A percentile compares a stretch with the other conserved stretches of the same genome.
These are phyloP conservation scores for Syncerus caffer DNA, from an alignment of 2,797 vertebrate genomes.

Conservation along the genomic window DNA sequence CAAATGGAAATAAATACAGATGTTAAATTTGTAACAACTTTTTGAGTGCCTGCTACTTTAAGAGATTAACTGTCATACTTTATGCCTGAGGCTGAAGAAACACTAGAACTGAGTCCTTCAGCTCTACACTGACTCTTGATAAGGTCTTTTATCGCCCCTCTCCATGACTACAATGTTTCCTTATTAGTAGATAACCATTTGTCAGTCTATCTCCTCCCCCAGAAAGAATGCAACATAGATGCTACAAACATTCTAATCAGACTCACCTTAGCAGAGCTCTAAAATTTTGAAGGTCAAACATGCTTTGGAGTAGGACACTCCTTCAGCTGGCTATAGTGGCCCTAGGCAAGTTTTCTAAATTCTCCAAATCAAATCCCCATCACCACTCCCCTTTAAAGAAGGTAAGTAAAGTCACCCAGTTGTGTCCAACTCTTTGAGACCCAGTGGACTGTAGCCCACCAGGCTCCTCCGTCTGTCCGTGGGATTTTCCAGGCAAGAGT, in stretches of 20 bases:
- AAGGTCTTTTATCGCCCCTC: constrained; percentile 40
- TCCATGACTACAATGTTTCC: constrained; percentile 11
- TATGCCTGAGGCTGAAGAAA: not conserved
- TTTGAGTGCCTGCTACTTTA: not conserved
- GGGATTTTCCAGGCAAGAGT: not conserved
- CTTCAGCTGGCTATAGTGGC: not conserved
- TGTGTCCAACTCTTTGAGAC: not conserved
- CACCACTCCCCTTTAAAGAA: not conserved
- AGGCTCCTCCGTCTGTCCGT: accelerated
- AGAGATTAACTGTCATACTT: not conserved
- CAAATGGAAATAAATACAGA: not conserved
- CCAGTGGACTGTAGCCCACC: not conserved
- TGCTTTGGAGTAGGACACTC: not conserved
- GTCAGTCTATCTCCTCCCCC: not conserved
- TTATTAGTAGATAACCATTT: not conserved
- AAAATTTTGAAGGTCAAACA: not conserved
- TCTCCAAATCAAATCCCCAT: not conserved
- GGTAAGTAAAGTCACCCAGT: not conserved
- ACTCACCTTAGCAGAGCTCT: not conserved
- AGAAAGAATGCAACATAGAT: not conserved
- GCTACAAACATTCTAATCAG: not conserved
- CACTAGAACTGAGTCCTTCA: not conserved
- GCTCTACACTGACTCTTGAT: not conserved
- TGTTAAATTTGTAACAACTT: not conserved
- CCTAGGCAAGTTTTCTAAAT: not conserved